These are phyloP conservation scores for Xestoiulus laeticollis DNA, from an alignment of 2,888 invertebrate species.

Conservation along the genomic window DNA sequence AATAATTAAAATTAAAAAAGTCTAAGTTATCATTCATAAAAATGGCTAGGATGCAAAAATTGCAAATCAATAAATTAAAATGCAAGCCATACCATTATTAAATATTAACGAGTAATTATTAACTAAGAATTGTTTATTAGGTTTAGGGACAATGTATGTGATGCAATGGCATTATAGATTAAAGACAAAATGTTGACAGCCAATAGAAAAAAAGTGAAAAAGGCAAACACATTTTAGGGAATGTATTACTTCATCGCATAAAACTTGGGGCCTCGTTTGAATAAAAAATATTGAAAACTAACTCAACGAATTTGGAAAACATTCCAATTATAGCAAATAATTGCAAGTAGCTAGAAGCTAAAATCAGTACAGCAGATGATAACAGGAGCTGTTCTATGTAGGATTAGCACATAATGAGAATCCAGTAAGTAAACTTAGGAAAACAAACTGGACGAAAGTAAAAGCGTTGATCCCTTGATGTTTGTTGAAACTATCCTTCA, in stretches of 20 bases:
- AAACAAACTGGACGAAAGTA: too few species aligned
- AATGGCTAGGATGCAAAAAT: conserved; percentile 27
- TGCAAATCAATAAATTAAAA: conserved; percentile 29
- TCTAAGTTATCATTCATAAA: conserved; percentile 43
- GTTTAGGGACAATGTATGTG: neutral
- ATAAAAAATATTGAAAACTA: neutral
- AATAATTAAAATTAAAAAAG: neutral
- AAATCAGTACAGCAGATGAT: too few species aligned
- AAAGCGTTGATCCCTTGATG: too few species aligned
- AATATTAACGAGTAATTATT: neutral
- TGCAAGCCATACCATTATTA: conserved; percentile 40
- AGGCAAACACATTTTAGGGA: neutral
- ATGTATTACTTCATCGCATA: neutral
- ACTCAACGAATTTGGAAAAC: neutral
- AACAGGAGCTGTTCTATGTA: too few species aligned
- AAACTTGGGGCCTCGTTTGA: neutral
- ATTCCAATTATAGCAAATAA: neutral
- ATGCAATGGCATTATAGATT: neutral
- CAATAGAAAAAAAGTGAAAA: neutral
- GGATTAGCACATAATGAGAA: too few species aligned
- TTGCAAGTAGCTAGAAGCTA: too few species aligned
- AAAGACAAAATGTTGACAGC: neutral
- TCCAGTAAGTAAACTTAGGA: too few species aligned
- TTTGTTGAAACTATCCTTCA: too few species aligned
- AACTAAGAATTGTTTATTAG: neutral